These are phyloP conservation scores for Craniophora ligustri DNA, from an alignment of 2,888 invertebrate species.

Conservation along the genomic window DNA sequence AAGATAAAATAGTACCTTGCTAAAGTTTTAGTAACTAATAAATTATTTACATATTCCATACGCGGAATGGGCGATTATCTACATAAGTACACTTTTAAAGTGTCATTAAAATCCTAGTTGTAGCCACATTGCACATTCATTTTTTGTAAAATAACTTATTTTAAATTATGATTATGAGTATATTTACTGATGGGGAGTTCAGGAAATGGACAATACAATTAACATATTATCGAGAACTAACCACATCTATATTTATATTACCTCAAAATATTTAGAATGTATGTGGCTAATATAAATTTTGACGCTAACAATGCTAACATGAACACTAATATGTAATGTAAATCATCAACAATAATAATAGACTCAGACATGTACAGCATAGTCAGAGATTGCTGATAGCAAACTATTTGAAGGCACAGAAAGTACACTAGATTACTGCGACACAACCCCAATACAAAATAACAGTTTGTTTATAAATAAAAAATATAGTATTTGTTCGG, in stretches of 20 bases:
- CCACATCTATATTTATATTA: constrained; percentile 53
- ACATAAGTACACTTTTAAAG: constrained; percentile 77
- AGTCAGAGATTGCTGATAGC: constrained; percentile 73
- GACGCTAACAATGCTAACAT: constrained; percentile 48
- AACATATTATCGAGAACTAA: constrained; percentile 46
- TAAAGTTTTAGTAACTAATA: constrained; percentile 66
- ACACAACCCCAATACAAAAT: constrained; percentile 73
- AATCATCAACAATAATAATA: constrained; percentile 65
- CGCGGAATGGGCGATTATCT: constrained; percentile 73
- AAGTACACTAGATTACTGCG: constrained; percentile 73
- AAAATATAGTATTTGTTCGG: constrained; percentile 58
- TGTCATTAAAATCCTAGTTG: constrained; percentile 67
- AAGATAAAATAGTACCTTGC: constrained; percentile 70
- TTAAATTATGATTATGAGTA: constrained; percentile 74
- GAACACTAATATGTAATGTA: constrained; percentile 46
- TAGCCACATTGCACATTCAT: constrained; percentile 80
- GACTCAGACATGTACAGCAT: constrained; percentile 57
- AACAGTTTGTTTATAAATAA: constrained; percentile 44
- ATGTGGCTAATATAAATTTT: constrained; percentile 49
- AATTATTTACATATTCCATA: constrained; percentile 78
- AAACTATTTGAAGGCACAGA: constrained; percentile 82
- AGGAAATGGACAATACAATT: constrained; percentile 44
- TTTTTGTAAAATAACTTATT: constrained; percentile 67
- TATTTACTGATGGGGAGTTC: constrained; percentile 58
- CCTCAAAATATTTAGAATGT: constrained; percentile 51